Evolutionary conservation across 2,113 vertebrate genomes (phyloP).

Genomic region (Connochaetes taurinus): DNA sequence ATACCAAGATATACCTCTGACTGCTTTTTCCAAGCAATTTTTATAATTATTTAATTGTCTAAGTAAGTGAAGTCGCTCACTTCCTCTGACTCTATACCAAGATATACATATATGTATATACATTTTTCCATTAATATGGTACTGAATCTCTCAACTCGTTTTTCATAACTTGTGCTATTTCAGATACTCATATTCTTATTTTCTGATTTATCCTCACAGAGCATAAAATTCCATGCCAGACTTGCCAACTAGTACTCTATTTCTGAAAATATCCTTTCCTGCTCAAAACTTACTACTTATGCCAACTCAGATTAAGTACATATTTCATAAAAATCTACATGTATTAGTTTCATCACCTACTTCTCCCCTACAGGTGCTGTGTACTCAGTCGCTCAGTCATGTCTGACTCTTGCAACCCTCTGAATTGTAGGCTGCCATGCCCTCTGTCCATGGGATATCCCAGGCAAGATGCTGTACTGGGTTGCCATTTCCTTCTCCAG

Average conservation of each 20-base stretch:
- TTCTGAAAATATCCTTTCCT: not conserved
- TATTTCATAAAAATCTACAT: not conserved
- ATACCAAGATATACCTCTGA: not conserved
- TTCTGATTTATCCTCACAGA: not conserved
- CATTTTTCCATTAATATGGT: not conserved
- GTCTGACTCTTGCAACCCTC: not conserved
- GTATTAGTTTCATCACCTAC: not conserved
- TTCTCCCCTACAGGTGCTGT: not conserved
- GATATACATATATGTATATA: not conserved
- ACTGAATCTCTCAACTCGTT: not conserved
- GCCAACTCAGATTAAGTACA: not conserved
- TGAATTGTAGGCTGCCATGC: not conserved
- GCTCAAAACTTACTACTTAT: not conserved
- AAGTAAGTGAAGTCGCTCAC: no score
- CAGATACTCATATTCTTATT: not conserved
- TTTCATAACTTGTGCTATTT: not conserved
- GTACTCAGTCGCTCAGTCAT: accelerated
- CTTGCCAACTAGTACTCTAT: not conserved
- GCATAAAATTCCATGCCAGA: not conserved
- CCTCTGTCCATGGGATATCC: not conserved
- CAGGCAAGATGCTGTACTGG: not conserved
- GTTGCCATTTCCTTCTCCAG: not conserved
- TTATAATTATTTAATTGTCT: not conserved
- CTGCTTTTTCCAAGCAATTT: not conserved
- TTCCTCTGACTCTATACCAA: not conserved